Percentiles rank a stretch among this genome's conserved stretches.
Evolutionary conservation across 2,797 vertebrate species (phyloP).

Genomic region (Acanthis flammea): DNA sequence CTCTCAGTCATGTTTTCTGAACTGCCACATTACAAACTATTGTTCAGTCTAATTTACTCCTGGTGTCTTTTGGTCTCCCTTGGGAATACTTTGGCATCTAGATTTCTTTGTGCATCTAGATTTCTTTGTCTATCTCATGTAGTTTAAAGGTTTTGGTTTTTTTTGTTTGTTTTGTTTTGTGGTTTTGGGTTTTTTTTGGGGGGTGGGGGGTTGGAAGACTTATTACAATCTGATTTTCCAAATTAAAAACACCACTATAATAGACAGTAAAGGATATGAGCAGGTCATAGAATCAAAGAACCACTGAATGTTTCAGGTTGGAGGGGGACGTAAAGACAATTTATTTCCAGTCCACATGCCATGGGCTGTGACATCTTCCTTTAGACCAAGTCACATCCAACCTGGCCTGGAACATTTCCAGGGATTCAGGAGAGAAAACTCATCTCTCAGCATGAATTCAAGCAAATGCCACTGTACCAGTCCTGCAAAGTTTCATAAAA

Average conservation of each 20-base stretch:
- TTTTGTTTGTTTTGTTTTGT: no score
- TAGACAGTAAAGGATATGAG: background rate
- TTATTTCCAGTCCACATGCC: rapidly evolving
- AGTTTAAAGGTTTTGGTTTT: background rate
- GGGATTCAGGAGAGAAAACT: background rate
- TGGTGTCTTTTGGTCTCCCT: background rate
- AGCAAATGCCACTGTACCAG: rapidly evolving
- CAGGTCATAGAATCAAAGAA: background rate
- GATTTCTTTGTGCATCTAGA: background rate
- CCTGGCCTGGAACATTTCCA: background rate
- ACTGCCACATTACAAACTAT: background rate
- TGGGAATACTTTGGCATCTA: background rate
- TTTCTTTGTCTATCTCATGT: background rate
- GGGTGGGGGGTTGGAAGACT: background rate
- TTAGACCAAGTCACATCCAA: background rate
- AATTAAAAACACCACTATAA: background rate
- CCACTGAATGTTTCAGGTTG: background rate
- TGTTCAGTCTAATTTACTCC: background rate
- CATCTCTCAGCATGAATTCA: background rate
- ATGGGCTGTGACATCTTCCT: background rate
- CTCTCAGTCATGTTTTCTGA: background rate
- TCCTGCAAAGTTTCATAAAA: background rate
- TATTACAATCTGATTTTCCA: background rate
- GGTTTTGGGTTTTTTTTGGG: no score
- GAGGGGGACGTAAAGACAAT: background rate